phyloP scores from a whole-genome alignment of 2,113 vertebrate genomes.

The Symphodus melops region DNA sequence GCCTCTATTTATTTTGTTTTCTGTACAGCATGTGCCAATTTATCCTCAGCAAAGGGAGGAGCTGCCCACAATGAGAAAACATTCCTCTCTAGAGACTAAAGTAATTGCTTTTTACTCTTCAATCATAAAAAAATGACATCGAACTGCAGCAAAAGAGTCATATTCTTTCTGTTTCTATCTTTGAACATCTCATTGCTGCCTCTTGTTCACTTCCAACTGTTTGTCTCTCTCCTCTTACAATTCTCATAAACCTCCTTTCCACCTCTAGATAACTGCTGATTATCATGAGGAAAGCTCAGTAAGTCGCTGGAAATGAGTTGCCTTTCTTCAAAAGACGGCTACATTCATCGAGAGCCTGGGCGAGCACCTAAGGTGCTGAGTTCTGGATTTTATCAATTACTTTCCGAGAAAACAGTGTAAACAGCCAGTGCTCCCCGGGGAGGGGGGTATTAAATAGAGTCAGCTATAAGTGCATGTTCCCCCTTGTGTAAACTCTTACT shows the following conservation, averaged over 20 bases:
- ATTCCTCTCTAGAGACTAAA: constrained; percentile 45
- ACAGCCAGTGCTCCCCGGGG: constrained; percentile 12
- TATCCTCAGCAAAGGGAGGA: constrained; percentile 50
- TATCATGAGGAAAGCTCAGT: constrained; percentile 46
- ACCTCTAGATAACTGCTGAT: constrained; percentile 63
- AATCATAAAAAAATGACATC: constrained; percentile 20
- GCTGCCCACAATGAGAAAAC: constrained; percentile 43
- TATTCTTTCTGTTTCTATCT: constrained; percentile 8
- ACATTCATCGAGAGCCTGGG: constrained; percentile 23
- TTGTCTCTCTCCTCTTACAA: constrained; percentile 27
- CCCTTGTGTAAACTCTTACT: constrained; percentile 40
- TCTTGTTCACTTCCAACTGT: constrained; percentile 7
- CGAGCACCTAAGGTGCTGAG: constrained; percentile 25
- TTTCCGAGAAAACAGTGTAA: constrained; percentile 14
- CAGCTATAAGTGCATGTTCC: constrained; percentile 22
- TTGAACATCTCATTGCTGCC: no score
- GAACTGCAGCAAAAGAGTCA: constrained; percentile 5
- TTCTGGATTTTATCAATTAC: constrained; percentile 59
- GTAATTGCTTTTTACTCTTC: constrained; percentile 29
- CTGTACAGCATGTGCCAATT: constrained; percentile 51
- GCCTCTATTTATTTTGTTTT: constrained; percentile 61
- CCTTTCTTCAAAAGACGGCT: constrained; percentile 28
- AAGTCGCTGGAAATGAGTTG: constrained; percentile 63
- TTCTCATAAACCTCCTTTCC: constrained; percentile 56
- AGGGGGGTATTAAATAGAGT: constrained; percentile 30